Base-by-base conservation (phyloP, 2,113 vertebrate genomes). In the Gadus chalcogrammus region DNA sequence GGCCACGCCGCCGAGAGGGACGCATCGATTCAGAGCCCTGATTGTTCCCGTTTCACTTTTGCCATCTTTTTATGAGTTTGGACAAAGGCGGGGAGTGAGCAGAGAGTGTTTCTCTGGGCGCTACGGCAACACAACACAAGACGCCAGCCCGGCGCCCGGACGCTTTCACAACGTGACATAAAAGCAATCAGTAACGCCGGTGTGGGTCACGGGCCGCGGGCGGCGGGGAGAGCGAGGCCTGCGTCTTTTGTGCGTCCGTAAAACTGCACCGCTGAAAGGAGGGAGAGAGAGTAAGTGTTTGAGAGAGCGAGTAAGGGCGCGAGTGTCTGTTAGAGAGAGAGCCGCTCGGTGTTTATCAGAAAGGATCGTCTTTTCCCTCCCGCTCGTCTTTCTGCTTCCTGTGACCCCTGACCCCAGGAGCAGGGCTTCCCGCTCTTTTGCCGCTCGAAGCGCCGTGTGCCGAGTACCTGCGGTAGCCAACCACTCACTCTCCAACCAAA, bases 11-110 rank as follows among this genome's bases (percentile, higher is more conserved):
- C 58, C 59, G 79, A 80, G 74, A 71, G 68, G 74, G 61, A 73
- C 78, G 90, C 91, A 87, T 89, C 90, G 89, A 92, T 93, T 94
- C 92, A 93, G 90, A 4, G 6, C 31, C 31, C 31, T 90, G 92
- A 92, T 94, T 91, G 88, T 88, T 88, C 86, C 90, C 90, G 91
- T 92, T 93, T 92, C 85, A 89, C 92, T 94, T 94, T 87, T 91
- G 85, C 88, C 87, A 82, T 79, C 87, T 88, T 90, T 75, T 91
- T 90, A 92, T 92, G 22, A 72, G 31, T 62, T 73, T 1, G 58
- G 81, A 94, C 90, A 89, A 85, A 93, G 80, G 82, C 72, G 55
- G 82, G 16, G 16, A 24, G 24, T 24, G 24, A 24, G 24, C 24
- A 24, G 24, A 16, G 16, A 55, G 53, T 55, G 12, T 35, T 35